Base-by-base conservation (phyloP, 2,113 vertebrate genomes). In the Alces alces region DNA sequence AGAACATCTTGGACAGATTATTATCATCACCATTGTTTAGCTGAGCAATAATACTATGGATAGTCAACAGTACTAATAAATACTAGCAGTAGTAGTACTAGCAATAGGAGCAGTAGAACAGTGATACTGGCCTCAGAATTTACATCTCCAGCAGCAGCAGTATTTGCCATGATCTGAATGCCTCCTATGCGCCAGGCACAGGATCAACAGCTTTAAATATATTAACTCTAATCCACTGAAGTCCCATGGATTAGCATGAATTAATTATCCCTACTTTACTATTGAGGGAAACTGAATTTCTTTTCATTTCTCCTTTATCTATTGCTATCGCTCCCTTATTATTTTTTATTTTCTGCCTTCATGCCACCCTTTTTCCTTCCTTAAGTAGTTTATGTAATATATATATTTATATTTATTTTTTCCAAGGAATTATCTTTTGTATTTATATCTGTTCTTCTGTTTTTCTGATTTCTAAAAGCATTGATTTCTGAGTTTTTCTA, bases 391-490 rank as follows among this genome's bases (percentile, higher is more conserved):
- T 50, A 55, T 21, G 23, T 70, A 70, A 73, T 12, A 7, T 89
- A 21, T 25, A 23, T 58, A 36, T n/a, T 43, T 70, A 3, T 33
- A 33, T 80, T 92, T 73, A 52, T 45, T 89, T 79, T 45, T 8
- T 3, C 2, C 50, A 70, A 83, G 64, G 39, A 55, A 66, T 39
- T 86, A 78, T 28, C 13, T 83, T 50, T 33, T 55, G 6, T 43
- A 64, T 55, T 80, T 96, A 36, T 52, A 1, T n/a, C 30, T 15
- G 0, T 50, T 60, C 66, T 83, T 54, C 9, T 86, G 7, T 27
- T 86, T 87, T 89, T 96, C 36, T 84, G 7, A 52, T 58, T 64
- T 90, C 11, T 28, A 61, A 87, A 39, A 58, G 86, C n/a, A 76
- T 28, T 36, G 28, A 52, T 83, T 70, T 76, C 33, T 64, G 11